Percentiles rank a stretch among this genome's conserved stretches.
phyloP scores from a whole-genome alignment of 1,140 invertebrate genomes.

The Apocrypta bakeri region DNA sequence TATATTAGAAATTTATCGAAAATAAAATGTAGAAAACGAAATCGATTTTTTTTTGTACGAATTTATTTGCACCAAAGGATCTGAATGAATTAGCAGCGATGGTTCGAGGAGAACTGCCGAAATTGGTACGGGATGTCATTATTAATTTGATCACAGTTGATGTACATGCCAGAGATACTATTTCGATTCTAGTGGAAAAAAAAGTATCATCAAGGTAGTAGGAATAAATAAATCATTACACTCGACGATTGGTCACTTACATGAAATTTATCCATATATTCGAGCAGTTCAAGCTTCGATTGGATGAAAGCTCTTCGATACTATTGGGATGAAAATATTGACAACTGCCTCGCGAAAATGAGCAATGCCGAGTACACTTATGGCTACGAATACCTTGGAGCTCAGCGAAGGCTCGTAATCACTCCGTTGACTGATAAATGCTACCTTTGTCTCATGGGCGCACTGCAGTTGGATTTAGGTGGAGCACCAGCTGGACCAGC shows the following conservation, averaged over 20 bases:
- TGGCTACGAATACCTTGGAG: constrained; percentile 94
- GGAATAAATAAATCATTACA: too few relatives aligned
- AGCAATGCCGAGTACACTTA: constrained; percentile 87
- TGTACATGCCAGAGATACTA: constrained; percentile 90
- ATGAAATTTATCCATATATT: not conserved
- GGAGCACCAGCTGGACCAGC: constrained; percentile 92
- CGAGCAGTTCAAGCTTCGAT: constrained; percentile 82
- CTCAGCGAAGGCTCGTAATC: constrained; percentile 86
- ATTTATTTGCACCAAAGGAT: too few relatives aligned
- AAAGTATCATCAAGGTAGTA: constrained; percentile 77
- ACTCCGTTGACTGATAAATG: constrained; percentile 91
- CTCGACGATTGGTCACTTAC: too few relatives aligned
- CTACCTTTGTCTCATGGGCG: constrained; percentile 91
- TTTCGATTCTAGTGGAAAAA: constrained; percentile 82
- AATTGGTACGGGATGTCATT: constrained; percentile 82
- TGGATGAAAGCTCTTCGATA: constrained; percentile 94
- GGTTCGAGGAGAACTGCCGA: constrained; percentile 82
- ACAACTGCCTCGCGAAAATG: constrained; percentile 86
- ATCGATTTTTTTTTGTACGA: too few relatives aligned
- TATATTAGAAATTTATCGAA: not conserved
- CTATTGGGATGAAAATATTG: constrained; percentile 88
- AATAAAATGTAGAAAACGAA: too few relatives aligned
- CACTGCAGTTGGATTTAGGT: constrained; percentile 88
- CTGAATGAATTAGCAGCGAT: constrained; percentile 86
- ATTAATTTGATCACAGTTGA: constrained; percentile 91